These are phyloP conservation scores for Montipora capitata DNA, from an alignment of 92 coral and sea anemone genomes.

Conservation along the genomic window DNA sequence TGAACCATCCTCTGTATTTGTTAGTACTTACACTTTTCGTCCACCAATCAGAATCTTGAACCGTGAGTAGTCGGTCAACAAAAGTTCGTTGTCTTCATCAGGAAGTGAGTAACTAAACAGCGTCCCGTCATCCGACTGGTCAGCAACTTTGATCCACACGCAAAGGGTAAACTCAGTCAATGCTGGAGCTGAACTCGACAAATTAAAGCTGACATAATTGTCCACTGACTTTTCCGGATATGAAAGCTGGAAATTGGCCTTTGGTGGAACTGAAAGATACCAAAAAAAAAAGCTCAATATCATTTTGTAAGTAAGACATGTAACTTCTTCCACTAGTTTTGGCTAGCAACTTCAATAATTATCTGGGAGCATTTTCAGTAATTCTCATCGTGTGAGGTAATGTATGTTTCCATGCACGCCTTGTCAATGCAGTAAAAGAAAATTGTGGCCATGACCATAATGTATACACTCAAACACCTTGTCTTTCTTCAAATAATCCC, in stretches of 20 bases:
- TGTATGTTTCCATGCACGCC: no score
- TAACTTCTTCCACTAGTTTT: no score
- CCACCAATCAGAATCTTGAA: constrained; percentile 11
- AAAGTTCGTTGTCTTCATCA: constrained; percentile 35
- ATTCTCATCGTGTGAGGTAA: no score
- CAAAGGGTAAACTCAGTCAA: constrained; percentile 35
- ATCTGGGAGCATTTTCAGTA: no score
- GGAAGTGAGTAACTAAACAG: constrained; percentile 25
- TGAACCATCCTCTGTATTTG: no score
- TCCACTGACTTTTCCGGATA: background rate
- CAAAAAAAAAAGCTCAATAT: no score
- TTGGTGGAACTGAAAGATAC: background rate
- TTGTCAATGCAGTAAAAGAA: no score
- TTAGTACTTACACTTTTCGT: background rate
- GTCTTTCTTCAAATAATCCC: no score
- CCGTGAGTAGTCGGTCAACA: constrained; percentile 27
- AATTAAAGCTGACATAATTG: background rate
- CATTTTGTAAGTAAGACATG: no score
- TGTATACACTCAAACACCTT: no score
- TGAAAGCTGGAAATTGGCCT: background rate
- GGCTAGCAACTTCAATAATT: no score
- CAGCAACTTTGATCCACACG: constrained; percentile 10
- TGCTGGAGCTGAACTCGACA: constrained; percentile 1
- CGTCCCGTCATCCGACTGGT: constrained; percentile 23
- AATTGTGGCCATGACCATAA: no score